Percentiles rank a stretch among this genome's conserved stretches.
phyloP scores from a whole-genome alignment of 1,140 invertebrate genomes.

The Tenebrio molitor region DNA sequence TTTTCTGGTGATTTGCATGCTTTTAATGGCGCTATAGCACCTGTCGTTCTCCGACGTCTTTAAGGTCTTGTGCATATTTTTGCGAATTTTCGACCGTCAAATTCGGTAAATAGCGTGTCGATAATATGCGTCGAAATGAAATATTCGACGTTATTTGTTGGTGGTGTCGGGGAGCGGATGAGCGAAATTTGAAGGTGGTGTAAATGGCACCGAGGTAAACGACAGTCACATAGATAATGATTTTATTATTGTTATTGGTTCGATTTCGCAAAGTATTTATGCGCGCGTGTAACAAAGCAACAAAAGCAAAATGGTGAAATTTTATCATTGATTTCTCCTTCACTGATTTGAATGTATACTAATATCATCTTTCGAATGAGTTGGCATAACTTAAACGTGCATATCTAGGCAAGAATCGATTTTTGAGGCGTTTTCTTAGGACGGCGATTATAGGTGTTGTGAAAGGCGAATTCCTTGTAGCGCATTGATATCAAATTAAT shows the following conservation, averaged over 20 bases:
- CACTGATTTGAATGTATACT: slow-evolving; percentile 49
- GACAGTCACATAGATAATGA: neutral
- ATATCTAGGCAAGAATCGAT: slow-evolving; percentile 42
- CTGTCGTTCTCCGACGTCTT: neutral
- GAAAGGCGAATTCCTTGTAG: slow-evolving; percentile 45
- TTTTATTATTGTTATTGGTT: slow-evolving; percentile 6
- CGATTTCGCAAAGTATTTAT: slow-evolving; percentile 11
- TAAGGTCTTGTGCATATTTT: neutral
- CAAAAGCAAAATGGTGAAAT: slow-evolving; percentile 47
- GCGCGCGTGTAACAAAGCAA: slow-evolving; percentile 39
- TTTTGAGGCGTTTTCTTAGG: slow-evolving; percentile 48
- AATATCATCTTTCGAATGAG: slow-evolving; percentile 48
- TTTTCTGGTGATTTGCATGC: neutral
- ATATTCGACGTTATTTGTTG: neutral
- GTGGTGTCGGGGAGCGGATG: neutral
- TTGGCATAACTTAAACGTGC: slow-evolving; percentile 47
- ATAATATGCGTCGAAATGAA: neutral
- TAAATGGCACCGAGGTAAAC: neutral
- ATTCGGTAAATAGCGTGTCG: no score
- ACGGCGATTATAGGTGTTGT: slow-evolving; percentile 47
- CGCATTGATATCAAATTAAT: slow-evolving; percentile 46
- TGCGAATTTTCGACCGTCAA: no score
- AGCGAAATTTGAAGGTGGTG: neutral
- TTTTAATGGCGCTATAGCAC: neutral
- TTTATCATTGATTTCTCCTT: slow-evolving; percentile 50